Base-by-base conservation (phyloP, 2,888 invertebrate genomes). In the Shargacucullia verbasci region DNA sequence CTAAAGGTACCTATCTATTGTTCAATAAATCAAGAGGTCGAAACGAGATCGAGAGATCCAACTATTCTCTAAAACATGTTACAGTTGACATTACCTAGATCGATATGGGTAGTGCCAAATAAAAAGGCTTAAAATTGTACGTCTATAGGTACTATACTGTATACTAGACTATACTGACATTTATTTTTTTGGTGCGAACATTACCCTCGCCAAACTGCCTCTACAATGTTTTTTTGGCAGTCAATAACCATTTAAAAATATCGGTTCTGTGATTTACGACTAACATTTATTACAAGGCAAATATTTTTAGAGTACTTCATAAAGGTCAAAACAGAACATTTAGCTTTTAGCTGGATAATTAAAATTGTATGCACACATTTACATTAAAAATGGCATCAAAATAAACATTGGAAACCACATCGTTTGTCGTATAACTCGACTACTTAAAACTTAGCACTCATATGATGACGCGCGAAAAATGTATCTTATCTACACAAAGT, bases 321-420 rank as follows among this genome's bases (percentile, higher is more conserved):
- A 43, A 71, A 76, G 75, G 73, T 74, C 70, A 76, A 75, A 59
- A 61, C 49, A 7, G 58, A 74, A 72, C 70, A 61, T 78, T 81
- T 76, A 75, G 70, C 52, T 43, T 78, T 81, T 76, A 75, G 70
- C 52, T 43, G 65, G 59, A 82, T 85, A 82, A 86, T 86, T 86
- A 86, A 84, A 82, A 82, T 76, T 71, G 69, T 77, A 76, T 76
- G 72, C 74, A 76, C 76, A 75, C 66, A 79, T 81, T 80, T 80
- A 78, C 76, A 81, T 82, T 78, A 78, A 82, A 79, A 82, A 81
- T 76, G 71, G 60, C 76, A 66, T 77, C 70, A 81, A 82, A 82
- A 84, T 81, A 86, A 85, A 85, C 78, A 84, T 77, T 75, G 64
- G 61, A 69, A 52, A 64, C 56, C 68, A 70, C 68, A 66, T 73